These are phyloP conservation scores for Sclerodermus sp. DNA, from an alignment of 2,888 invertebrate species.

Conservation along the genomic window DNA sequence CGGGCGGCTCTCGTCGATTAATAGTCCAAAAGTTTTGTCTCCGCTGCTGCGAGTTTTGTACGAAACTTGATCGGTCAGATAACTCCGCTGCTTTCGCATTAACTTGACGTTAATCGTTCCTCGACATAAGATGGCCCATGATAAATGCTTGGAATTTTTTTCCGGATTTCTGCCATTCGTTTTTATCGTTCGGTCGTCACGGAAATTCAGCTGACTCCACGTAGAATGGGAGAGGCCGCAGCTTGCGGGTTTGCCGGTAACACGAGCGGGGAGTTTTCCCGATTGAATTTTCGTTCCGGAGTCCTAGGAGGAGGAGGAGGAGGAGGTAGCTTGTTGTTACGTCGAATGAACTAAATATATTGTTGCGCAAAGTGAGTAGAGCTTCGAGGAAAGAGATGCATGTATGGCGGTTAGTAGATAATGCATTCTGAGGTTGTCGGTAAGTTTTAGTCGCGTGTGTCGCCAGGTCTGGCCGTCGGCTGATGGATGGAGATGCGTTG, in stretches of 20 bases:
- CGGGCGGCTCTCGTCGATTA: slow-evolving; percentile 11
- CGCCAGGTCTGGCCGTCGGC: slow-evolving; percentile 46
- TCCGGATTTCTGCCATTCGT: not conserved
- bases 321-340: no score
- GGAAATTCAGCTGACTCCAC: no score
- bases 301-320: no score
- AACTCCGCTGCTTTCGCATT: not conserved
- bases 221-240: no score
- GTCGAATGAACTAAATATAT: no score
- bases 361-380: no score
- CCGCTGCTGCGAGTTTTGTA: not conserved
- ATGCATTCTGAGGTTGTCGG: slow-evolving; percentile 48
- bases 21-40: slow-evolving; percentile 10
- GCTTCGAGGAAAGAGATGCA: no score
- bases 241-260: no score
- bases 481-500: slow-evolving; percentile 56
- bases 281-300: no score
- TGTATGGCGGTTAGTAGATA: slow-evolving; percentile 24
- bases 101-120: no score
- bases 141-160: slow-evolving; percentile 2
- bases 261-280: no score
- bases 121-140: not conserved
- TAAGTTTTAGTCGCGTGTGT: slow-evolving; percentile 45
- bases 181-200: no score
- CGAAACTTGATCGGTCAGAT: not conserved